Evolutionary conservation across 2,113 vertebrate species (phyloP), one percentile per base, ranked within the genome.

Genomic region (Heloderma charlesbogerti): DNA sequence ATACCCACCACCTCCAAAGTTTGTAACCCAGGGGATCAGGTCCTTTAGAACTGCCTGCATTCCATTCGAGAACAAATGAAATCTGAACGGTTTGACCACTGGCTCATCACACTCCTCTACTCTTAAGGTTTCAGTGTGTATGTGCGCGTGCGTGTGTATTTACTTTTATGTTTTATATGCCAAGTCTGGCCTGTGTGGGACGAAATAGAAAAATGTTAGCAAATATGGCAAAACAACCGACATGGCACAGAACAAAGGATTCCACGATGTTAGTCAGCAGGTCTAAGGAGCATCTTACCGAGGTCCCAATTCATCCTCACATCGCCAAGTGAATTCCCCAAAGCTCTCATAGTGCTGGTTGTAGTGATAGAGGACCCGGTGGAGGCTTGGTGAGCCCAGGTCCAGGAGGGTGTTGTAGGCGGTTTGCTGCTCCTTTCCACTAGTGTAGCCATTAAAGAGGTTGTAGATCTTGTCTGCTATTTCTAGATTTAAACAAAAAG

Each of bases 401-500:
- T 99, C 99, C 98, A 99, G 98, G 77, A 99, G 98, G 0, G 99
- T 99, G 94, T 99, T 99, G 96, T 99, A 99, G 81, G 99, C 99
- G 0, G 99, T 99, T 96, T 99, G 99, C 90, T 99, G 99, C 90
- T 99, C 99, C 94, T 99, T 99, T 60, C 99, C 99, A 0, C 99
- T 99, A 40, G 99, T 99, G 88, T 99, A 99, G 92, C 99, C 99
- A 0, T 99, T 99, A 96, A 99, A 99, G 95, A 99, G 98, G 92
- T 99, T 99, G 94, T 99, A 99, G 97, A 99, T 99, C 96, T 99
- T 99, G 95, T 99, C 99, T 10, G 99, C 98, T 91, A 99, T 99
- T 98, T 99, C 99, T 99, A 95, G 91, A 90, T 54, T 43, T 6
- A 69, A 48, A 31, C n/a, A 75, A 48, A 43, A 40, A 71, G 18